These are phyloP conservation scores for Drosophila kambysellisi DNA, from an alignment of 2,888 invertebrate species.

Conservation along the genomic window DNA sequence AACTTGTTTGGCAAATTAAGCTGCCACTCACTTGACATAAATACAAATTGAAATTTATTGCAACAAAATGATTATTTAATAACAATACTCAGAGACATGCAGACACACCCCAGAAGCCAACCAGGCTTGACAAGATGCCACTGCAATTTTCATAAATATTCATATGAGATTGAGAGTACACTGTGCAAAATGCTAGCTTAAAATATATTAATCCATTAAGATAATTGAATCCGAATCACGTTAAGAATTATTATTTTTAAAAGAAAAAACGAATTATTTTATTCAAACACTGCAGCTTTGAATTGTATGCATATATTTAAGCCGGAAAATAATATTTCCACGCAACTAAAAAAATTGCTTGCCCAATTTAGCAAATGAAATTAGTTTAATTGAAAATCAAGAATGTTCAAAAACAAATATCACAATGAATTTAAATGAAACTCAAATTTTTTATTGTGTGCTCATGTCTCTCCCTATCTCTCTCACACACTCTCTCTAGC, in stretches of 20 bases:
- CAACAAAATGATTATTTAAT: constrained; percentile 77
- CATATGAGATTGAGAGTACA: constrained; percentile 50
- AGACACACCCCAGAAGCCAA: constrained; percentile 12
- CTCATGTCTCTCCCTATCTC: neutral
- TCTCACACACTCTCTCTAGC: neutral
- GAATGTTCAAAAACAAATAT: neutral
- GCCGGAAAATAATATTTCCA: neutral
- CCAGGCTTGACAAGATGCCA: constrained; percentile 67
- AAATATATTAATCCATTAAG: neutral
- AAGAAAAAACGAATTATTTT: neutral
- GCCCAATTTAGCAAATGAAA: neutral
- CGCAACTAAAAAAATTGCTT: neutral
- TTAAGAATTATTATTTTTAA: neutral
- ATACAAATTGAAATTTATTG: constrained; percentile 75
- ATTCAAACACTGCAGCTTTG: neutral
- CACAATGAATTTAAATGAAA: neutral
- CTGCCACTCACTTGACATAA: constrained; percentile 67
- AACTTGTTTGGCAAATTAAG: constrained; percentile 61
- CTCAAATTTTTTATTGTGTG: constrained; percentile 1
- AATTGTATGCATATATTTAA: neutral
- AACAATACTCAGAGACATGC: constrained; percentile 47
- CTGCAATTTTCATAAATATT: constrained; percentile 80
- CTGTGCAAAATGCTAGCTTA: neutral
- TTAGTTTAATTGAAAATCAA: neutral
- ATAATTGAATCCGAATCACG: neutral